Evolutionary conservation across 1,140 invertebrate genomes (phyloP).

Genomic region (Drosophila sp.): DNA sequence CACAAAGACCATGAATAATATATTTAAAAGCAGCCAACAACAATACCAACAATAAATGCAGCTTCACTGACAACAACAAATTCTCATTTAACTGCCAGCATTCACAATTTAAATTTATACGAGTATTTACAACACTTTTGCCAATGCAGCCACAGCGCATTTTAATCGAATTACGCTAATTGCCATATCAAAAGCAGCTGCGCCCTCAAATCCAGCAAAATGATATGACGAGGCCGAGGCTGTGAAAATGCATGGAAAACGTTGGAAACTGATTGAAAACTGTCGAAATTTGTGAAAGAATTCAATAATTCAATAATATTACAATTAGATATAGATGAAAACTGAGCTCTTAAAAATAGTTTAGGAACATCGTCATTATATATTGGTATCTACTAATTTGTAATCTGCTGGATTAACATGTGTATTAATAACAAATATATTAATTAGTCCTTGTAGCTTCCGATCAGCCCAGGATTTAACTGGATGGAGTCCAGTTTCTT

Average conservation of each 20-base stretch:
- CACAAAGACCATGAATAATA: constrained; percentile 47
- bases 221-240: not conserved
- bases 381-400: too few species aligned
- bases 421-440: too few species aligned
- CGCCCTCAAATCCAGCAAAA: constrained; percentile 10
- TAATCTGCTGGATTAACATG: too few species aligned
- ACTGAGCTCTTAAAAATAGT: too few species aligned
- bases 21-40: constrained; percentile 34
- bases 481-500: not conserved
- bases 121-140: constrained; percentile 32
- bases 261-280: constrained; percentile 52
- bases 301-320: constrained; percentile 35
- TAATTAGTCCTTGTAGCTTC: too few species aligned
- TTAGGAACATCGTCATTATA: too few species aligned
- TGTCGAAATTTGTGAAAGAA: constrained; percentile 69
- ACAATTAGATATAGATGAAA: constrained; percentile 31
- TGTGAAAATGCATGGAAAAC: constrained; percentile 32
- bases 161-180: constrained; percentile 79
- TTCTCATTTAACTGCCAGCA: constrained; percentile 16
- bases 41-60: constrained; percentile 9
- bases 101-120: constrained; percentile 41
- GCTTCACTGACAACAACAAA: not conserved
- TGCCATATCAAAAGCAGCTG: constrained; percentile 65
- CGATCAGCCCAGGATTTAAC: not conserved
- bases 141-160: constrained; percentile 42